Percentiles rank a stretch among this genome's conserved stretches.
Evolutionary conservation across 2,113 vertebrate genomes (phyloP).

Genomic region (Trachemys scripta): DNA sequence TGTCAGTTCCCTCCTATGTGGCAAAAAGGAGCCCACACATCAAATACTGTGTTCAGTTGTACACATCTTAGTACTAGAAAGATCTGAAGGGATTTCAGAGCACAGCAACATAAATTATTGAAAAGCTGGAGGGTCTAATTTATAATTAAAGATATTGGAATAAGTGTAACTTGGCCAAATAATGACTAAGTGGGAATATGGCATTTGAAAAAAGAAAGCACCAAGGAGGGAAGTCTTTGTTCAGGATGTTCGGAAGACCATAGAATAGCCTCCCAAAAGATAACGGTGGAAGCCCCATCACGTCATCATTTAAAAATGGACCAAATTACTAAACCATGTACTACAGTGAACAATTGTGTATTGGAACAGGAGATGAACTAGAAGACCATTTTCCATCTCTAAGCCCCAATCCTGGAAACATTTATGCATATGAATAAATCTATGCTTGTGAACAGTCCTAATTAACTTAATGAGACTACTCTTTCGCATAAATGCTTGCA

Average conservation of each 20-base stretch:
- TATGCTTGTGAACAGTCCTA: not conserved
- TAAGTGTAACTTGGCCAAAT: conserved; percentile 9
- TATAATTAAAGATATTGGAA: conserved; percentile 38
- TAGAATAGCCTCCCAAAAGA: not conserved
- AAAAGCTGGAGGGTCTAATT: conserved; percentile 36
- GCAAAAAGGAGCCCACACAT: not conserved
- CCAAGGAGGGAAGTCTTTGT: not conserved
- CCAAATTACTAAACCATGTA: not conserved
- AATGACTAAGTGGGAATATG: conserved; percentile 40
- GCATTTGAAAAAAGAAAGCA: not conserved
- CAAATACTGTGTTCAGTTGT: not conserved
- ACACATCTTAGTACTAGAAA: not conserved
- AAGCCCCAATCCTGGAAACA: not conserved
- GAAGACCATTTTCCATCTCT: not conserved
- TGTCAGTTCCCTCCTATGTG: not conserved
- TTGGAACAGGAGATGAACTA: not conserved
- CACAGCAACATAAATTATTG: conserved; percentile 44
- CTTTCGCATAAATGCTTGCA: not conserved
- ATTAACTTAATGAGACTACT: not conserved
- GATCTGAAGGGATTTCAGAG: conserved; percentile 10
- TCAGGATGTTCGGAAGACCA: fast-evolving
- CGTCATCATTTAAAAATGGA: not conserved
- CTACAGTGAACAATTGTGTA: not conserved
- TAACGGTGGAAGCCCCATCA: not conserved
- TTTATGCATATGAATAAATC: not conserved